Evolutionary conservation across 2,113 vertebrate species (phyloP), one percentile per base, ranked within the genome.

Genomic region (Prolemur simus): DNA sequence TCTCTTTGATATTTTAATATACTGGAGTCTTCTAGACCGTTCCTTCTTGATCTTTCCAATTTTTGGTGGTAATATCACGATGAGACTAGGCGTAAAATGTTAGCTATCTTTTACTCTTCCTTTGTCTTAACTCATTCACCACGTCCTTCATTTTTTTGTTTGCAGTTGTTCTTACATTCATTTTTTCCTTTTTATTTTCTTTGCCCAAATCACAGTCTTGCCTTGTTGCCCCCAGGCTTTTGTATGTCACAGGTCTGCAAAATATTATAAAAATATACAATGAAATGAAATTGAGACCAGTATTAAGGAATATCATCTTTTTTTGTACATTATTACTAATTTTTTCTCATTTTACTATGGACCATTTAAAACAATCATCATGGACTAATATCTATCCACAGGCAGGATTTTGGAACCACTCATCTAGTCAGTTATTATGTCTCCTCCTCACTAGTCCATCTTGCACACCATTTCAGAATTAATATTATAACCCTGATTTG

Each of bases 381-480:
- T 60, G 54, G n/a, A 10, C 23, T 94, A n/a, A 9, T 68, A 29
- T 11, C 7, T 93, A 1, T 56, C 15, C 29, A 34, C 2, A 45
- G 42, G 60, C 69, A 89, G 83, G 87, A 54, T 89, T 86, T 94
- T n/a, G n/a, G 64, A 89, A 74, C 63, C 49, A 37, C 23, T 39
- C 2, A 8, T 45, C 34, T 73, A 60, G 52, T 71, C 13, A 87
- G 3, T 74, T 71, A 56, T 1, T 45, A 69, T 49, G 34, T n/a
- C n/a, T 73, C 64, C 21, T 42, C 29, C 39, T 64, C 3, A n/a
- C 42, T 60, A 52, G n/a, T 74, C 42, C 39, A 34, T 63, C 66
- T 95, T 80, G 39, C 1, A 63, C 32, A 87, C 10, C 20, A 34
- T 94, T 95, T 94, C 37, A 69, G n/a, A 90, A 86, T 85, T 81